These are phyloP conservation scores for Ganaspis sp. DNA, from an alignment of 1,140 invertebrate genomes.

Conservation along the genomic window DNA sequence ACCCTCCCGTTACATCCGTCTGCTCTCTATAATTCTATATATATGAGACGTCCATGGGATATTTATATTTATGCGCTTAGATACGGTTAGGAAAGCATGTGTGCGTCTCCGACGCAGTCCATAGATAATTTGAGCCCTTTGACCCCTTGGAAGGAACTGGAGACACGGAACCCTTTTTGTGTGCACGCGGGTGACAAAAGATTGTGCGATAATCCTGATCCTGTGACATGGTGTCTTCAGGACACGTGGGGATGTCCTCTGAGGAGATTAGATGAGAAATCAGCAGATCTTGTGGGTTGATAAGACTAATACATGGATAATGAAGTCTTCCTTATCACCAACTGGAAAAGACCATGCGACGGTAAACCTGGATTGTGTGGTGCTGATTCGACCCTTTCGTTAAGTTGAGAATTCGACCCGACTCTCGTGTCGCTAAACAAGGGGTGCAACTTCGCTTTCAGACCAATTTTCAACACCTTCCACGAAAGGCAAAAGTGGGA, in stretches of 20 bases:
- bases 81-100: conserved; percentile 39
- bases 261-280: conserved; percentile 7
- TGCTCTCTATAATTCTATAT: conserved; percentile 35
- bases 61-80: conserved; percentile 55
- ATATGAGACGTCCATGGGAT: conserved; percentile 41
- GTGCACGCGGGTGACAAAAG: conserved; percentile 22
- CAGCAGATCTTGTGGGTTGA: conserved; percentile 43
- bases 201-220: conserved; percentile 48
- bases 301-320: conserved; percentile 58
- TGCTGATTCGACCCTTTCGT: conserved; percentile 21
- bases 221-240: conserved; percentile 39
- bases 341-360: conserved; percentile 30
- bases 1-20: conserved; percentile 39
- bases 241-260: not conserved
- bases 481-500: not conserved
- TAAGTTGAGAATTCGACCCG: conserved; percentile 18
- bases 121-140: not conserved
- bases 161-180: conserved; percentile 9
- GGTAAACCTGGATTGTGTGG: conserved; percentile 32
- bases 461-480: conserved; percentile 3
- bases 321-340: conserved; percentile 52
- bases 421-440: conserved; percentile 26
- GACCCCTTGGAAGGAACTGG: not conserved
- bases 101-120: conserved; percentile 25
- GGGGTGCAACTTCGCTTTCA: not conserved